Conservation (phyloP, 2,888 invertebrate genomes). For the Dasypogon diadema region DNA sequence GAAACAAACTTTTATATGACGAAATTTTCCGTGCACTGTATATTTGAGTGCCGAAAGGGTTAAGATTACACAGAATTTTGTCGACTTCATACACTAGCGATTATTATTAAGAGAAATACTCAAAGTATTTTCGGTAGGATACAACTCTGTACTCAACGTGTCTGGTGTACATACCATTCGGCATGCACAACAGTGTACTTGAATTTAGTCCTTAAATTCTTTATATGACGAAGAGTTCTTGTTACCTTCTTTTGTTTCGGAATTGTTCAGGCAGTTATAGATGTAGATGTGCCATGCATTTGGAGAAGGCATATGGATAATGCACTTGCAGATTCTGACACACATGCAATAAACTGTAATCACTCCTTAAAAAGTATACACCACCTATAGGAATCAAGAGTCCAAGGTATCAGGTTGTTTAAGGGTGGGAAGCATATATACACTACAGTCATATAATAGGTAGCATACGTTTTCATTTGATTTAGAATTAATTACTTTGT, state of each 20-base stretch:
- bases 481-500: slow-evolving; percentile 52
- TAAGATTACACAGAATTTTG: not conserved
- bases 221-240: slow-evolving; percentile 42
- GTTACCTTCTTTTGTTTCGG: slow-evolving; percentile 32
- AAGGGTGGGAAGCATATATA: not conserved
- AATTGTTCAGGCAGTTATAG: not conserved
- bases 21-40: not conserved
- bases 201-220: slow-evolving; percentile 37
- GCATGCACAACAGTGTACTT: slow-evolving; percentile 12
- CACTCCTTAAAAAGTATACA: slow-evolving; percentile 34
- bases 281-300: not conserved
- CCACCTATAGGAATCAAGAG: slow-evolving; percentile 26
- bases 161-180: not conserved
- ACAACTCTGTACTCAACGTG: not conserved
- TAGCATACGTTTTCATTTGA: slow-evolving; percentile 50
- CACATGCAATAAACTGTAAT: slow-evolving; percentile 34
- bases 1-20: not conserved
- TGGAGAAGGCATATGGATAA: slow-evolving; percentile 2
- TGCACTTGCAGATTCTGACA: slow-evolving; percentile 1
- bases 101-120: not conserved
- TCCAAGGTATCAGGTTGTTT: not conserved
- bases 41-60: not conserved
- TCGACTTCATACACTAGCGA: not conserved
- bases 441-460: slow-evolving; percentile 8
- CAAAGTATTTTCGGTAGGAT: not conserved